Base-by-base conservation (phyloP, 2,888 invertebrate species). In the Dryococelus australis region DNA sequence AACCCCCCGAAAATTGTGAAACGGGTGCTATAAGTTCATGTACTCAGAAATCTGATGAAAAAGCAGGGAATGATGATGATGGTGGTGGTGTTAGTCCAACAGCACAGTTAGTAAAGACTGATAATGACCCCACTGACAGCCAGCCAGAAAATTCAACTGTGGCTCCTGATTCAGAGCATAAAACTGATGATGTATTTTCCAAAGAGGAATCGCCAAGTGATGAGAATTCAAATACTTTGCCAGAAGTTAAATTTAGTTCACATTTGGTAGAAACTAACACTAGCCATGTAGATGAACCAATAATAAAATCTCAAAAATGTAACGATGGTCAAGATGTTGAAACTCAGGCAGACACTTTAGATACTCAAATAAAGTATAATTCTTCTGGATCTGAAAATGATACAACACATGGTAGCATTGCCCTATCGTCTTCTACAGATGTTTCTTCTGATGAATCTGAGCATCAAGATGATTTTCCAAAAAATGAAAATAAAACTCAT, bases 351-450 rank as follows among this genome's bases (percentile, higher is more conserved):
- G n/a, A 88, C 88, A 86, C 87, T 88, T 87, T 87, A 88, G 84
- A 84, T 28, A 87, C 86, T 84, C 84, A 83, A 8, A 88, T 89
- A 28, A 89, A 88, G 27, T 87, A 87, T 10, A 27, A 87, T 65
- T 65, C 87, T 8, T 88, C 88, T 26, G 88, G 81, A 53, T 87
- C 87, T n/a, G 86, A 28, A 12, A 86, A 81, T 24, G 86, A 85
- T 24, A 84, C 78, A 20, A 53, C 81, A n/a, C 86, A 85, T 2
- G 86, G 79, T 79, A 85, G 83, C 28, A 86, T 35, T n/a, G 51
- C 27, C 28, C 84, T 26, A 13, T 47, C 80, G 16, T 87, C 87
- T 12, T 35, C 53, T 78, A 86, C 88, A 12, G 88, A 88, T 81
- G 84, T 51, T 43, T 86, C 87, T 43, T 86, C 86, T 86, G 89